Base-by-base conservation (phyloP, 1,140 invertebrate species). In the Neuroterus valhalla region DNA sequence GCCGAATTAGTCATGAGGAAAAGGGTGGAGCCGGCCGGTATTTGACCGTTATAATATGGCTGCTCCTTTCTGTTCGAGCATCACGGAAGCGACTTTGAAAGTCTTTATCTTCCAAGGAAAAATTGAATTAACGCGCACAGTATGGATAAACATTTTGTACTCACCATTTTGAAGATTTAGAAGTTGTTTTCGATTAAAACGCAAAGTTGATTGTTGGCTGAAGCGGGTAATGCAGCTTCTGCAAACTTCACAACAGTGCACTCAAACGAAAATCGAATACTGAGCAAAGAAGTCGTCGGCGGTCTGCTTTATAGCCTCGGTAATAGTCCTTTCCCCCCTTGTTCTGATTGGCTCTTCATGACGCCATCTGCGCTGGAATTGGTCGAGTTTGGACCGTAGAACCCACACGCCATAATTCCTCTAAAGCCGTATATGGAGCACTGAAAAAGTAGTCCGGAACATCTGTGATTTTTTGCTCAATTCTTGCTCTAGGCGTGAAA, bases 221-320 rank as follows among this genome's bases (percentile, higher is more conserved):
- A 75, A 75, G 74, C 74, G 46, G 69, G 69, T 71, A 68, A 75
- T 69, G 74, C 46, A 70, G 42, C 74, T 75, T 75, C 62, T 46
- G 46, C 74, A 45, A 75, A 75, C 74, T 62, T 11, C 12, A 62
- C 55, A 62, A 62, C 55, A 62, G 31, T 62, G 26, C 21, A 11
- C 6, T 50, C 21, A 10, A 50, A 50, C 17, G 48, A 50, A 10
- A 50, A 26, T 31, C 21, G 55, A 62, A 62, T 62, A 62, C 55
- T 62, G 55, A 23, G 55, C 55, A 23, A 23, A 23, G 55, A 15
- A 26, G 3, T 11, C 14, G 55, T 6, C 31, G 31, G 31, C 6
- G 23, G 55, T 62, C 55, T 14, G 1, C 31, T 31, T 31, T 12
- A 15, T 62, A 62, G 26, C 31, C 31, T 31, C 31, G 31, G 55